phyloP scores from a whole-genome alignment of 2,113 vertebrate genomes.

The Laticauda laticaudata region DNA sequence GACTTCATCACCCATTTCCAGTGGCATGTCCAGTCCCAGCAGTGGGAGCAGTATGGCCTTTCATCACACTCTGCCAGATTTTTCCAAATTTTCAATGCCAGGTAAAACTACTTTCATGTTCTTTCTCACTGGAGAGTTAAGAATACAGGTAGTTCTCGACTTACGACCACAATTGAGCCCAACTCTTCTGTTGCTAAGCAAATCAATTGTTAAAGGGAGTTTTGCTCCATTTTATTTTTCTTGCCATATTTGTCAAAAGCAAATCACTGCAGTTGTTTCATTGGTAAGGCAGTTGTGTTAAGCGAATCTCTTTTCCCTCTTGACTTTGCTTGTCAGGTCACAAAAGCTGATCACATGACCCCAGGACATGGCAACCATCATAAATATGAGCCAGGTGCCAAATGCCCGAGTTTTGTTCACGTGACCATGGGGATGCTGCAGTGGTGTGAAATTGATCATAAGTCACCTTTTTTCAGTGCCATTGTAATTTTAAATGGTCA shows the following conservation, averaged over 20 bases:
- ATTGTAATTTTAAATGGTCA: not conserved
- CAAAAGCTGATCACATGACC: not conserved
- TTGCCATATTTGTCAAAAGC: not conserved
- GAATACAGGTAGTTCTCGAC: not conserved
- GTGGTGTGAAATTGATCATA: not conserved
- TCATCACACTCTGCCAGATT: constrained; percentile 92
- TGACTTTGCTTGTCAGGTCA: not conserved
- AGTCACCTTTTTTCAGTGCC: not conserved
- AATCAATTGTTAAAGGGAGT: not conserved
- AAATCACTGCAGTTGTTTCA: not conserved
- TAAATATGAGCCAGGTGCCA: not conserved
- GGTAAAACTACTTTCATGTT: constrained; percentile 70
- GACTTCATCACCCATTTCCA: constrained; percentile 79
- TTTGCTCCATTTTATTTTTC: not conserved
- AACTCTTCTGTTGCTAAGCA: not conserved
- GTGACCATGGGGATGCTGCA: not conserved
- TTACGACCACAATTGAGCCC: not conserved
- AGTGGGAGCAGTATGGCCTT: constrained; percentile 76
- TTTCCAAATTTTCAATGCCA: constrained; percentile 91
- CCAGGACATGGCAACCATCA: not conserved
- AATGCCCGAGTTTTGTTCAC: not conserved
- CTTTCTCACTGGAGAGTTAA: not conserved
- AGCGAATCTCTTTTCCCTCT: not conserved
- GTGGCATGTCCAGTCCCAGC: constrained; percentile 77
- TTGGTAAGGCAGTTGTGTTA: not conserved